Conservation (phyloP, 2,113 vertebrate species). For the Pollachius pollachius region DNA sequence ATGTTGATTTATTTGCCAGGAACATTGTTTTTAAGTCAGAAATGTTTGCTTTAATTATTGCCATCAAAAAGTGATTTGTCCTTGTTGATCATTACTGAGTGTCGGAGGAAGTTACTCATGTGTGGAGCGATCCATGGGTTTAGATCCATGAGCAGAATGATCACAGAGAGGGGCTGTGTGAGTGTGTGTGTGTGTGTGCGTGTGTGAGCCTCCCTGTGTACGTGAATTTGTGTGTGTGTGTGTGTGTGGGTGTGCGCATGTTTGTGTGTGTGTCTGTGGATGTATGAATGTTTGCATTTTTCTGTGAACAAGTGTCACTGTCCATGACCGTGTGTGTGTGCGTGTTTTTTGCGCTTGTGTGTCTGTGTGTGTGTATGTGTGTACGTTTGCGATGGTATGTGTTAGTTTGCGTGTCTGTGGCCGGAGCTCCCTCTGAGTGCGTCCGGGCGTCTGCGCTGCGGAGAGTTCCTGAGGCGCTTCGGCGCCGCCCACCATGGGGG, state of each 20-base stretch:
- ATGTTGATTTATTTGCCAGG: slow-evolving; percentile 30
- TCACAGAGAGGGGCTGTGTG: not conserved
- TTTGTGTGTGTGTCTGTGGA: too few relatives aligned
- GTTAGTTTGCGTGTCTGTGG: slow-evolving; percentile 77
- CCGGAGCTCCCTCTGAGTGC: slow-evolving; percentile 53
- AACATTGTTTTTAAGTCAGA: slow-evolving; percentile 27
- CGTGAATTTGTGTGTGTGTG: too few relatives aligned
- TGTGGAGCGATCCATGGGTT: slow-evolving; percentile 23
- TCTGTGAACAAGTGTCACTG: too few relatives aligned
- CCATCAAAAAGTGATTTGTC: slow-evolving; percentile 54
- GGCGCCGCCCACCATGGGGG: not conserved
- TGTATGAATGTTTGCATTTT: too few relatives aligned
- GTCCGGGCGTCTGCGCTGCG: slow-evolving; percentile 58
- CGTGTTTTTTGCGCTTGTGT: not conserved
- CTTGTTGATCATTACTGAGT: slow-evolving; percentile 50
- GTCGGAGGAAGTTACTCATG: slow-evolving; percentile 38
- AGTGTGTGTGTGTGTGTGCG: slow-evolving; percentile 11
- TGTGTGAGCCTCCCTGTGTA: not conserved
- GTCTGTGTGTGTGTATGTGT: slow-evolving; percentile 6
- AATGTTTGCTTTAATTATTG: slow-evolving; percentile 54
- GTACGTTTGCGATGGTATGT: not conserved
- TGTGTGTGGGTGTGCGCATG: too few relatives aligned
- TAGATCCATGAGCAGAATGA: too few relatives aligned
- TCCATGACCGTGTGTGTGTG: too few relatives aligned
- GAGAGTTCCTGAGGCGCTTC: slow-evolving; percentile 63